Conservation (phyloP, 2,888 invertebrate species). For the Eurois occulta region DNA sequence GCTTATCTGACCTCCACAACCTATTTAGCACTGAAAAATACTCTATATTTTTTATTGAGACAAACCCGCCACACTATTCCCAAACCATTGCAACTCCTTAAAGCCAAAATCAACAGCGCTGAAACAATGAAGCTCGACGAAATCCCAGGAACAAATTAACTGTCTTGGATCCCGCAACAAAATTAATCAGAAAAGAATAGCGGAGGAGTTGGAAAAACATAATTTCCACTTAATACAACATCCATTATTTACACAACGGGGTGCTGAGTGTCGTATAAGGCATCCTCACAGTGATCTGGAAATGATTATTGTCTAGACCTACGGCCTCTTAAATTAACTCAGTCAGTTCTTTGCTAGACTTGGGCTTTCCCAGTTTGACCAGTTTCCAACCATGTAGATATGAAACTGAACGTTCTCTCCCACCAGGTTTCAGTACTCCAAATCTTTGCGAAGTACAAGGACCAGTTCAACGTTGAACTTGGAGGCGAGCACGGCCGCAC, state of each 20-base stretch:
- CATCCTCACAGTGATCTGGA: neutral
- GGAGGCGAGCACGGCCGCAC: slow-evolving; percentile 95
- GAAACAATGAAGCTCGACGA: too few relatives aligned
- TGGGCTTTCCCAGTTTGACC: neutral
- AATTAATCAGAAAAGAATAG: too few relatives aligned
- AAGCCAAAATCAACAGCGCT: too few relatives aligned
- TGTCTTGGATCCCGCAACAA: too few relatives aligned
- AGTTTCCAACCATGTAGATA: too few relatives aligned
- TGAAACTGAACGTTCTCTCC: neutral
- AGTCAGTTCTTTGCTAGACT: neutral
- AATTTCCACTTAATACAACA: neutral
- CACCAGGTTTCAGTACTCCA: slow-evolving; percentile 91
- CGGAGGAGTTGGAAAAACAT: too few relatives aligned
- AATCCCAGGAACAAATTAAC: too few relatives aligned
- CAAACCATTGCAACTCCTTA: too few relatives aligned
- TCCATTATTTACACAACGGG: neutral
- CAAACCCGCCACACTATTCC: too few relatives aligned
- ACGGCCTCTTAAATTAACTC: neutral
- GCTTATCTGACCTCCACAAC: neutral
- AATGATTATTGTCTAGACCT: neutral
- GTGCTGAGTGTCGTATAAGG: neutral
- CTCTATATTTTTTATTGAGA: neutral
- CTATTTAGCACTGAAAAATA: neutral
- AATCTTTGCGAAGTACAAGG: slow-evolving; percentile 92
- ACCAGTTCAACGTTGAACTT: slow-evolving; percentile 93